phyloP scores from a whole-genome alignment of 2,797 vertebrate genomes.

The Centroberyx gerrardi region DNA sequence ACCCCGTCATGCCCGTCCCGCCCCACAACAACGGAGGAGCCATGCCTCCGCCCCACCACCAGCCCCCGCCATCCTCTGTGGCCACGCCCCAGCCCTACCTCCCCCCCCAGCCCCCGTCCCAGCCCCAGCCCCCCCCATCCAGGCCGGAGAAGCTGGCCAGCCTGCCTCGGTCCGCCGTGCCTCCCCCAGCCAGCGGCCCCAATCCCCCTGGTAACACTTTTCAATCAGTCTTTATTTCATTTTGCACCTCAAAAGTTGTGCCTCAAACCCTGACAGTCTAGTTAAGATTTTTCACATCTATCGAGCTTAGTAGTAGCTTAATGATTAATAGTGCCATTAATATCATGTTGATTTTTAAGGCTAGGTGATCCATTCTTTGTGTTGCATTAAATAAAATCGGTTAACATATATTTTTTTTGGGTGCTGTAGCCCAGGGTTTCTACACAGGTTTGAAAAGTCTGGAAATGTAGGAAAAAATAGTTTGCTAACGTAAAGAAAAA shows the following conservation, averaged over 20 bases:
- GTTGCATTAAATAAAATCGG: no score
- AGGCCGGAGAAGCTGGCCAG: conserved; percentile 91
- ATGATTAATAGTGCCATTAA: no score
- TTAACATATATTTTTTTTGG: no score
- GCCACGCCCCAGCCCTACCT: conserved; percentile 73
- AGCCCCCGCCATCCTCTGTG: conserved; percentile 71
- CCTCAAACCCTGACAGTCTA: no score
- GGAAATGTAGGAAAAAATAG: no score
- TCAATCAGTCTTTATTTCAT: neutral
- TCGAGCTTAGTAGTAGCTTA: no score
- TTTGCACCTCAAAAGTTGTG: neutral
- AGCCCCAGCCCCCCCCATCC: conserved; percentile 74
- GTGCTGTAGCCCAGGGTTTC: no score
- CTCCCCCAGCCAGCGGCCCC: conserved; percentile 73
- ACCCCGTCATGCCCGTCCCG: conserved; percentile 87
- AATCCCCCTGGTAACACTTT: conserved; percentile 64
- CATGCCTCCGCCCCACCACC: conserved; percentile 80
- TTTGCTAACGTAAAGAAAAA: no score
- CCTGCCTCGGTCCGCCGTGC: conserved; percentile 83
- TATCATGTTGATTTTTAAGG: no score
- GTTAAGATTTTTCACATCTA: no score
- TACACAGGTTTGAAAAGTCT: no score
- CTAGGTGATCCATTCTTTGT: no score
- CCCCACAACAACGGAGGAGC: conserved; percentile 83
- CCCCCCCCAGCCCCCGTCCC: conserved; percentile 67